Conservation (phyloP, 1,140 invertebrate genomes). For the Uloborus diversus region DNA sequence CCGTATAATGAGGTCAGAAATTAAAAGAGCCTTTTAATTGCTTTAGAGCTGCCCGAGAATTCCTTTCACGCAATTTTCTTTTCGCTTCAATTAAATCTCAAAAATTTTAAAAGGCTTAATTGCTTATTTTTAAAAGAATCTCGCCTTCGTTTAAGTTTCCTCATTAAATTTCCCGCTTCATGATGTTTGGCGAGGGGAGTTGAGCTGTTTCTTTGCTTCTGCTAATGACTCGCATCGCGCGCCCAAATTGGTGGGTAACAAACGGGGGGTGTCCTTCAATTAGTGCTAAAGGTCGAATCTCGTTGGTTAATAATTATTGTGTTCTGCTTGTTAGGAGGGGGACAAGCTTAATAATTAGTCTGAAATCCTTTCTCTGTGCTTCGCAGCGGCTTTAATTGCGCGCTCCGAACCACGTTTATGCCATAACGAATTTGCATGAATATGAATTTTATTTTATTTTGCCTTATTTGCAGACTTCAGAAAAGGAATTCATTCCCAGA, state of each 20-base stretch:
- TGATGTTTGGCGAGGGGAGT: constrained; percentile 28
- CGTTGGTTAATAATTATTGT: constrained; percentile 53
- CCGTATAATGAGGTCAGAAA: constrained; percentile 24
- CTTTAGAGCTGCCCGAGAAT: constrained; percentile 23
- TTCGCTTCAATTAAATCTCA: constrained; percentile 53
- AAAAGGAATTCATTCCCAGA: constrained; percentile 41
- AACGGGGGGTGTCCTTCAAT: constrained; percentile 45
- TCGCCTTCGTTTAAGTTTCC: constrained; percentile 39
- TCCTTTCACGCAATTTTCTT: constrained; percentile 18
- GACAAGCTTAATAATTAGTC: constrained; percentile 49
- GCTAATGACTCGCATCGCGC: constrained; percentile 43
- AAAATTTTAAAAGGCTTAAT: constrained; percentile 55
- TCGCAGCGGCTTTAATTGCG: constrained; percentile 30
- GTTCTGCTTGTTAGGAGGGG: constrained; percentile 43
- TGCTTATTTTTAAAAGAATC: constrained; percentile 52
- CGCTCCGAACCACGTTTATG: constrained; percentile 16
- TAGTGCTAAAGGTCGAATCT: constrained; percentile 51
- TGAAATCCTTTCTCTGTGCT: constrained; percentile 17
- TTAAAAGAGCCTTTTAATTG: constrained; percentile 53
- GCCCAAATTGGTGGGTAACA: constrained; percentile 47
- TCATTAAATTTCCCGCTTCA: constrained; percentile 54
- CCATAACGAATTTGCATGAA: constrained; percentile 50
- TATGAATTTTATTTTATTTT: constrained; percentile 47
- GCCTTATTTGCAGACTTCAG: background rate
- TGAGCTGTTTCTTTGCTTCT: constrained; percentile 50